A percentile compares a stretch with the other conserved stretches of the same genome.
These are phyloP conservation scores for Calonectris borealis DNA, from an alignment of 2,113 vertebrate genomes.

Conservation along the genomic window DNA sequence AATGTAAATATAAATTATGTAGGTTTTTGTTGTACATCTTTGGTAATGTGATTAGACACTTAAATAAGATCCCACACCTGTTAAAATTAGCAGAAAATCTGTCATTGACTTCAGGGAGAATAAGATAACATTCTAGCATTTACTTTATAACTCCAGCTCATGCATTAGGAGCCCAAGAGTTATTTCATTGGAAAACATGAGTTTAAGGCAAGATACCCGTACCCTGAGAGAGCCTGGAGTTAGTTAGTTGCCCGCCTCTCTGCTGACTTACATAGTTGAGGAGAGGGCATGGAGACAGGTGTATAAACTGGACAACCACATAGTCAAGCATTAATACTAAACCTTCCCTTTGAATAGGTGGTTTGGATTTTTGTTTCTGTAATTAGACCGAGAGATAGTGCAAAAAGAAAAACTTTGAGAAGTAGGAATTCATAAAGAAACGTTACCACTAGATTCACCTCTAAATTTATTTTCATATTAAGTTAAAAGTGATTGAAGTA, in stretches of 20 bases:
- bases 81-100: neutral
- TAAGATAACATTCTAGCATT: neutral
- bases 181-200: neutral
- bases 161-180: neutral
- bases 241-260: neutral
- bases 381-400: neutral
- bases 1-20: neutral
- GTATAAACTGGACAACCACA: neutral
- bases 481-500: neutral
- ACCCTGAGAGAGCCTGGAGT: neutral
- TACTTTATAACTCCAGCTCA: neutral
- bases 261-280: rapidly evolving
- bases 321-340: neutral
- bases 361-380: neutral
- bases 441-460: neutral
- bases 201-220: neutral
- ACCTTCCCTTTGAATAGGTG: neutral
- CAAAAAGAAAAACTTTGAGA: neutral
- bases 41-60: neutral
- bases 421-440: neutral
- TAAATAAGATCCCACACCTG: neutral
- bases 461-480: neutral
- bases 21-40: neutral
- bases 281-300: neutral
- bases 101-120: neutral